Base-by-base conservation (phyloP, 1,140 invertebrate species). In the Leptinotarsa defecta region DNA sequence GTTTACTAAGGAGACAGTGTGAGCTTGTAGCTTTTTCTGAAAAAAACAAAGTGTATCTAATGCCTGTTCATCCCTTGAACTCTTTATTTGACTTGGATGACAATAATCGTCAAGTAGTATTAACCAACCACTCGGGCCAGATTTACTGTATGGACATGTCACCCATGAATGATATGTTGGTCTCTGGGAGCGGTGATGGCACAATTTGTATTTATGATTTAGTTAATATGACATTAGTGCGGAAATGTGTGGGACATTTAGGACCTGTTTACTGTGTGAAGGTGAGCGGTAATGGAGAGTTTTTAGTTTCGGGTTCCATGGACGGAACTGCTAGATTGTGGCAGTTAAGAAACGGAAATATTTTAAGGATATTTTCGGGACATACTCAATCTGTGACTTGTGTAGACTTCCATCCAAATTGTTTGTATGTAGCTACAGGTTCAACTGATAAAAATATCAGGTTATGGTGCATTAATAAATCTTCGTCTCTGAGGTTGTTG, bases 181-280 rank as follows among this genome's bases (percentile, higher is more conserved):
- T 81, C 43, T 81, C 83, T 57, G 82, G 76, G 13, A 84, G 83
- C 15, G 76, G 80, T 68, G 84, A 85, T 78, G 74, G 74, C 48
- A 82, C 76, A 22, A 76, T 83, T 62, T 79, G 78, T 72, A 77
- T 78, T 77, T 81, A 81, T 78, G 67, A 80, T 67, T 64, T 80
- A 24, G 73, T 27, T 68, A 62, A 75, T 48, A 65, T 81, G 71
- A 76, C 78, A 73, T 73, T 81, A 22, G 49, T 79, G 20, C 68
- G 76, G 69, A 75, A 76, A 88, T 89, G 68, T 85, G 91, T 90
- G 79, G 95, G 95, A 57, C 95, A 97, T 84, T 92, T 91, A 80
- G 94, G 94, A 83, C 93, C 94, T n/a, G 91, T 97, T 61, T 96
- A 94, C 92, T 93, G 92, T 85, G 86, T 96, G 84, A 92, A 93